Conservation (phyloP, 2,888 invertebrate species). For the Diachrysia chrysitis region DNA sequence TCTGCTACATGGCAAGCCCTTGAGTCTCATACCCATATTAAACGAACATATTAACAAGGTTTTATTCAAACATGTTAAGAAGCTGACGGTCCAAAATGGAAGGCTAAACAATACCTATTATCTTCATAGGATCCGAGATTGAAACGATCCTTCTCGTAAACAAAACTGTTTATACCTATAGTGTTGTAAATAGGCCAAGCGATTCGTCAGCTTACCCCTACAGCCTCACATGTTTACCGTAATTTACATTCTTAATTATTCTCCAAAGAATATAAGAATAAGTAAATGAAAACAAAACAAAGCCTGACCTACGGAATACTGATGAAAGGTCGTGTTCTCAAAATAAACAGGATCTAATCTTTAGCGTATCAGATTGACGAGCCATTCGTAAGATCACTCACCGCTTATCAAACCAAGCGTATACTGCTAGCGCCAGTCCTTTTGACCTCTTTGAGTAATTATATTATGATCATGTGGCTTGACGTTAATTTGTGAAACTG, state of each 20-base stretch:
- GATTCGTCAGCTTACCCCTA: constrained; percentile 25
- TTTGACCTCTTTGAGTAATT: constrained; percentile 68
- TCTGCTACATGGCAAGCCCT: constrained; percentile 14
- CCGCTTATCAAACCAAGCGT: constrained; percentile 61
- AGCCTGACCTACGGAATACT: constrained; percentile 22
- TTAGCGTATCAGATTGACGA: constrained; percentile 41
- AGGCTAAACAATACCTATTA: constrained; percentile 73
- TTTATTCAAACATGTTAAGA: constrained; percentile 70
- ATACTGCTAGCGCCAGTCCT: constrained; percentile 55
- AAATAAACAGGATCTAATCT: constrained; percentile 25
- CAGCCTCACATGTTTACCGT: constrained; percentile 36
- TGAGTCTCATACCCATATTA: constrained; percentile 44
- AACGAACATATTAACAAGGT: constrained; percentile 63
- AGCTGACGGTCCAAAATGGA: constrained; percentile 70
- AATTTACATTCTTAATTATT: constrained; percentile 44
- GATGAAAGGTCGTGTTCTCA: constrained; percentile 31
- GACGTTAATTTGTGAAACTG: constrained; percentile 85
- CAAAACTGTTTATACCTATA: constrained; percentile 59
- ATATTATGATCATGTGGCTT: constrained; percentile 76
- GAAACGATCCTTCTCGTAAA: constrained; percentile 72
- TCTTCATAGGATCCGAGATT: constrained; percentile 70
- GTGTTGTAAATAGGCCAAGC: constrained; percentile 43
- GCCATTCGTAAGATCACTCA: constrained; percentile 43
- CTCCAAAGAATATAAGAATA: constrained; percentile 28
- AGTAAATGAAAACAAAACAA: constrained; percentile 50